phyloP scores from a whole-genome alignment of 2,888 invertebrate species.

The Noctua janthina region DNA sequence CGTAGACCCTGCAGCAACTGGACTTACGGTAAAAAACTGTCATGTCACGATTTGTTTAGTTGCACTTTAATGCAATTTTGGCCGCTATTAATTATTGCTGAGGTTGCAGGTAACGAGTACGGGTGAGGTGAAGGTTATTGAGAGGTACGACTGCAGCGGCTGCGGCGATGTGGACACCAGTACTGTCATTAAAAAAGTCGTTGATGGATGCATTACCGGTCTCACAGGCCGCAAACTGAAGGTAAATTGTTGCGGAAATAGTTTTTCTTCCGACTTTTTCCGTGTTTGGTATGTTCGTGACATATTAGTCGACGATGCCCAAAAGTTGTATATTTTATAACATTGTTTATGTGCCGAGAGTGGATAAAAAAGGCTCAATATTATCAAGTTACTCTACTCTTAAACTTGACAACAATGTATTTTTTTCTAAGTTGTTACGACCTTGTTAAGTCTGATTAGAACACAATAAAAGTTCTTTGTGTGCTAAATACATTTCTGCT shows the following conservation, averaged over 20 bases:
- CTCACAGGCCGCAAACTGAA: constrained; percentile 96
- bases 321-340: neutral
- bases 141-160: constrained; percentile 98
- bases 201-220: constrained; percentile 94
- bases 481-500: constrained; percentile 1
- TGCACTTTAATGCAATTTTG: constrained; percentile 69
- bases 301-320: neutral
- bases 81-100: constrained; percentile 61
- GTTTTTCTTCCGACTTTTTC: neutral
- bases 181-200: constrained; percentile 85
- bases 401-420: constrained; percentile 1
- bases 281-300: neutral
- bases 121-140: constrained; percentile 97
- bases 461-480: neutral
- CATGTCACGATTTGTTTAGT: constrained; percentile 87
- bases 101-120: constrained; percentile 94
- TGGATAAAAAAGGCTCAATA: neutral
- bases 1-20: constrained; percentile 98
- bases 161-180: constrained; percentile 99
- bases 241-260: constrained; percentile 88
- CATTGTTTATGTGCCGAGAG: neutral
- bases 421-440: neutral
- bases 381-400: neutral
- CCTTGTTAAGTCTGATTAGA: neutral
- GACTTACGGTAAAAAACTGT: constrained; percentile 94